phyloP scores from a whole-genome alignment of 2,888 invertebrate genomes.

The Xiphydria camelus region DNA sequence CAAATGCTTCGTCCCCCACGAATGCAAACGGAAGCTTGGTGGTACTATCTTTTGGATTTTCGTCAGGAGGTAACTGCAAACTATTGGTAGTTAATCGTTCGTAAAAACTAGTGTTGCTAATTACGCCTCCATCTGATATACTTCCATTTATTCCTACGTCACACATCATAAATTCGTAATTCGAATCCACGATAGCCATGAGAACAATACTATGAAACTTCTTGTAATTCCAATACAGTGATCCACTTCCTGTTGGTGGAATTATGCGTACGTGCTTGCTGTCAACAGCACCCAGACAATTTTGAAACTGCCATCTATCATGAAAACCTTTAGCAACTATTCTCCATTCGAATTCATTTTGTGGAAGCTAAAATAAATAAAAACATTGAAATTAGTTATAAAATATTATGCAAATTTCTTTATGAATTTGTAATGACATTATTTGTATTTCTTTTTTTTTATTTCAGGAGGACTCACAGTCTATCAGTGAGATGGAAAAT shows the following conservation, averaged over 20 bases:
- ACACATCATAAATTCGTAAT: slow-evolving; percentile 23
- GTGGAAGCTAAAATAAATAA: slow-evolving; percentile 23
- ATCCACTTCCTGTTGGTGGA: slow-evolving; percentile 29
- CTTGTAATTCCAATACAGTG: slow-evolving; percentile 35
- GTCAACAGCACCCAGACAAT: slow-evolving; percentile 30
- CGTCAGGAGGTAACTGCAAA: too few species aligned
- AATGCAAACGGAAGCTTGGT: too few species aligned
- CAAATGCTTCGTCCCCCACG: too few species aligned
- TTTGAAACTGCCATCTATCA: slow-evolving; percentile 31
- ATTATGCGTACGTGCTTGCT: slow-evolving; percentile 36
- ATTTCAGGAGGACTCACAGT: too few species aligned
- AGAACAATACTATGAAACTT: slow-evolving; percentile 28
- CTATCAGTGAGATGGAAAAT: too few species aligned
- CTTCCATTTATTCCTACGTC: slow-evolving; percentile 28
- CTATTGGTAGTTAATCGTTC: slow-evolving; percentile 18
- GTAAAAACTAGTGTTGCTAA: slow-evolving; percentile 21
- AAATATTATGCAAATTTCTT: too few species aligned
- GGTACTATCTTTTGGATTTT: too few species aligned
- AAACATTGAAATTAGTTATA: too few species aligned
- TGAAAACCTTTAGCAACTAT: slow-evolving; percentile 27
- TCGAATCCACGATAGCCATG: slow-evolving; percentile 28
- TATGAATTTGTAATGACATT: too few species aligned
- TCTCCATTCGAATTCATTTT: slow-evolving; percentile 24
- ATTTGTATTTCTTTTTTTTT: too few species aligned
- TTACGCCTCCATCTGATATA: slow-evolving; percentile 31